Conservation (phyloP, 2,113 vertebrate genomes). For the Caranx melampygus region DNA sequence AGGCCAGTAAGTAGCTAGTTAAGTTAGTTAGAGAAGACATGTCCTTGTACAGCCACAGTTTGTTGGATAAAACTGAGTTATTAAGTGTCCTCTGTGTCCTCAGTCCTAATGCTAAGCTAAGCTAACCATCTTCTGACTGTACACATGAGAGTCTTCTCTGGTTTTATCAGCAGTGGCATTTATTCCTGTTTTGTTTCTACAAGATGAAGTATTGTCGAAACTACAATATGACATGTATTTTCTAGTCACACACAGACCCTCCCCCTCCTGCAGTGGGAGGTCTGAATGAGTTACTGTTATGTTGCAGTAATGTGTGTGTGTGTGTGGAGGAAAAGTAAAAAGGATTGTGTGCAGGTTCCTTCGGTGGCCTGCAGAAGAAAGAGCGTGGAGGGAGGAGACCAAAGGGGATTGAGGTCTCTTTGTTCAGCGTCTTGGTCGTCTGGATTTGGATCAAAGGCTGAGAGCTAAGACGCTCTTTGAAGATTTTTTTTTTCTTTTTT, state of each 20-base stretch:
- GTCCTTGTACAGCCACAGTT: too few relatives aligned
- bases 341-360: slow-evolving; percentile 20
- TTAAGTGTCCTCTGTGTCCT: background rate
- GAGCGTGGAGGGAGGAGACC: slow-evolving; percentile 18
- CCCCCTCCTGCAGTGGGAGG: background rate
- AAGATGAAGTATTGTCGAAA: background rate
- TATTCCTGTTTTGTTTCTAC: background rate
- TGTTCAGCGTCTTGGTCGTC: slow-evolving; percentile 37
- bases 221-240: background rate
- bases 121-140: background rate
- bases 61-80: too few relatives aligned
- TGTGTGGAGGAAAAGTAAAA: slow-evolving; percentile 17
- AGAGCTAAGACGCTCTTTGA: slow-evolving; percentile 72
- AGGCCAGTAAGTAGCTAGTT: too few relatives aligned
- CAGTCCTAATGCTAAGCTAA: background rate
- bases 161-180: too few relatives aligned
- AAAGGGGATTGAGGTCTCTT: slow-evolving; percentile 49
- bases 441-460: slow-evolving; percentile 74
- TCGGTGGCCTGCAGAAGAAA: slow-evolving; percentile 15
- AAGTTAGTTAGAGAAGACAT: too few relatives aligned
- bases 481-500: slow-evolving; percentile 39
- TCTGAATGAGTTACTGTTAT: background rate
- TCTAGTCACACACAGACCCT: background rate
- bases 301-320: background rate
- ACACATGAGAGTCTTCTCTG: background rate